A percentile compares a stretch with the other conserved stretches of the same genome.
Conservation (phyloP, 2,888 invertebrate species). For the Trichogramma evanescens region DNA sequence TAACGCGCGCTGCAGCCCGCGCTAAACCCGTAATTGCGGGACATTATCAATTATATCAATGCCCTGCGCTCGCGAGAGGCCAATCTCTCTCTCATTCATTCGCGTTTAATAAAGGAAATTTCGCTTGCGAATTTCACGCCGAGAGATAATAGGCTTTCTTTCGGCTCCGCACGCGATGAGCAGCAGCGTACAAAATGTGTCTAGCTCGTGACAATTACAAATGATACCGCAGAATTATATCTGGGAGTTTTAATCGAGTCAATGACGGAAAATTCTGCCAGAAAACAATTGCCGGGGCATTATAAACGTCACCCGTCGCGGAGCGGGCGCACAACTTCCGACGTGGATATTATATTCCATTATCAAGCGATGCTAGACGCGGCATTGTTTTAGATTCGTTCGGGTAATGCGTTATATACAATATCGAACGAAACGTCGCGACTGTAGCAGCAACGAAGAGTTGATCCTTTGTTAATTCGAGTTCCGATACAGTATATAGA, state of each 20-base stretch:
- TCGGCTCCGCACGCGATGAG: too few species aligned
- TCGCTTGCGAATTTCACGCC: constrained; percentile 1
- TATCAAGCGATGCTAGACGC: background rate
- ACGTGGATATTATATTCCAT: background rate
- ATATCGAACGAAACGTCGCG: background rate
- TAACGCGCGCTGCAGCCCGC: constrained; percentile 1
- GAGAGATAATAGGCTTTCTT: too few species aligned
- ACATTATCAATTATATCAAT: constrained; percentile 19
- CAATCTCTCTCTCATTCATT: constrained; percentile 14
- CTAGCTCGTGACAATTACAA: constrained; percentile 3
- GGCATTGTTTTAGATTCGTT: background rate
- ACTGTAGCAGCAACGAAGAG: too few species aligned
- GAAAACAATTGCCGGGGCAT: too few species aligned
- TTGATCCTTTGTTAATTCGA: too few species aligned
- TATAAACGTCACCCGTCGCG: too few species aligned
- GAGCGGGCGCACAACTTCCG: too few species aligned
- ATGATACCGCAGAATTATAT: background rate
- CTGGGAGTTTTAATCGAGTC: too few species aligned
- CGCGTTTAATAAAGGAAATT: constrained; percentile 13
- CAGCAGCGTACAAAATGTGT: background rate
- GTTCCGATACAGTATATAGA: too few species aligned
- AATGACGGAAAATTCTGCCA: too few species aligned
- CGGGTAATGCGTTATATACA: background rate
- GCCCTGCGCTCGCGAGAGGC: background rate
- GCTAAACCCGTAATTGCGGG: constrained; percentile 34